A percentile compares a stretch with the other conserved stretches of the same genome.
phyloP scores from a whole-genome alignment of 1,140 invertebrate species.

The Archivesica marissinica region DNA sequence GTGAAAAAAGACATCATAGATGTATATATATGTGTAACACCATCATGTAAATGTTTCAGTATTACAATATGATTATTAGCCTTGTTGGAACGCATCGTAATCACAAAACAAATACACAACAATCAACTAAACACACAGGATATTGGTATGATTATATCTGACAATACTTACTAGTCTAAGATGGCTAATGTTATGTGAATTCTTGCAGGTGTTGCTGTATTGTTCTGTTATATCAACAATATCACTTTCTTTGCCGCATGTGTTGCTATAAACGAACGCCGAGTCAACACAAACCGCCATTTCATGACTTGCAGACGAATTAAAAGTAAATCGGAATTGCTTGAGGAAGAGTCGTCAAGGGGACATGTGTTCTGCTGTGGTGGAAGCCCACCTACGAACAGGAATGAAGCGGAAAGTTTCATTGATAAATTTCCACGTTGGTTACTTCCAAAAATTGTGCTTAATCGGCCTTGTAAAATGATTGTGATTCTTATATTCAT shows the following conservation, averaged over 20 bases:
- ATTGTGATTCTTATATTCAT: conserved; percentile 92
- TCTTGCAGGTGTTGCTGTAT: conserved; percentile 91
- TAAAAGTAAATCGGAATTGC: conserved; percentile 24
- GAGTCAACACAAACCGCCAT: conserved; percentile 93
- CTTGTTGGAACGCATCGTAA: too few relatives aligned
- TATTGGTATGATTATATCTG: too few relatives aligned
- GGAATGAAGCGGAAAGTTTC: conserved; percentile 64
- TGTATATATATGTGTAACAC: too few relatives aligned
- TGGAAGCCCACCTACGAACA: conserved; percentile 44
- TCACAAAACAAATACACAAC: too few relatives aligned
- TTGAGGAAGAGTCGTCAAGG: conserved; percentile 48
- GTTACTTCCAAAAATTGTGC: conserved; percentile 59
- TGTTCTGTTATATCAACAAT: conserved; percentile 97
- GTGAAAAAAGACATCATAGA: too few relatives aligned
- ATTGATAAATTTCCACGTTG: conserved; percentile 62
- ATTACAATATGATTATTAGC: too few relatives aligned
- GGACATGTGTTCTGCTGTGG: conserved; percentile 62
- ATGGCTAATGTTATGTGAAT: too few relatives aligned
- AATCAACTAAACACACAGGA: too few relatives aligned
- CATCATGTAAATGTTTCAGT: too few relatives aligned
- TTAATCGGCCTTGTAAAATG: conserved; percentile 85
- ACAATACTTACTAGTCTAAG: too few relatives aligned
- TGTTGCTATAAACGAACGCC: conserved; percentile 94
- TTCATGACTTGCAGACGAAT: conserved; percentile 88
- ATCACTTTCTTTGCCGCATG: conserved; percentile 97